Base-by-base conservation (phyloP, 1,140 invertebrate species). In the Habropoda laboriosa region DNA sequence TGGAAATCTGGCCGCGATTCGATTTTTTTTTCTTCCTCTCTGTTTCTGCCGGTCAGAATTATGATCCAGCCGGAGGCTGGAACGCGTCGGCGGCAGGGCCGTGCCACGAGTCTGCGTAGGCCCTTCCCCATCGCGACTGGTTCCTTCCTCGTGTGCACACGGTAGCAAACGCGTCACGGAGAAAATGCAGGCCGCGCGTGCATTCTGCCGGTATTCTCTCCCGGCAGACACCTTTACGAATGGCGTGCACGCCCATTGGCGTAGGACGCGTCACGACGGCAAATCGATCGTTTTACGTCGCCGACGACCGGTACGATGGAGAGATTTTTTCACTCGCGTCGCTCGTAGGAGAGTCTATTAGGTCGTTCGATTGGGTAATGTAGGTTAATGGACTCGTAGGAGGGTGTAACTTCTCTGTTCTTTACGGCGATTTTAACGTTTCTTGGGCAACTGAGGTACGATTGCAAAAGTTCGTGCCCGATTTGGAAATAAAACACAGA, bases 1-100 rank as follows among this genome's bases (percentile, higher is more conserved):
- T 86, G 84, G 79, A 86, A 85, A 86, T 86, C 68, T 51, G 73
- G 70, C 45, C 76, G 42, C 58, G 77, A 60, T 47, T 78, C 74
- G 57, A 81, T n/a, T 73, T 58, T 79, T 82, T 81, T 45, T n/a
- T n/a, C n/a, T n/a, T n/a, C n/a, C n/a, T n/a, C n/a, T 53, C 45
- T 35, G 16, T 45, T 47, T 6, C 55, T 13, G 27, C 42, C n/a
- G 12, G 53, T 8, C 83, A 71, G 74, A 85, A 79, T 86, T 85
- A 79, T 61, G 84, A 86, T 82, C 64, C 75, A 45, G 70, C 47
- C 76, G 12, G 58, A 42, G 70, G 57, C 18, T 32, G 5, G 35
- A 49, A n/a, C 21, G 83, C 84, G 84, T 86, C 85, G 84, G 84
- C 80, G 79, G 64, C 58, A 68, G 58, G 40, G 38, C 60, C 66